Percentiles rank a stretch among this genome's conserved stretches.
phyloP scores from a whole-genome alignment of 2,888 invertebrate genomes.

The Parthenolecanium corni region DNA sequence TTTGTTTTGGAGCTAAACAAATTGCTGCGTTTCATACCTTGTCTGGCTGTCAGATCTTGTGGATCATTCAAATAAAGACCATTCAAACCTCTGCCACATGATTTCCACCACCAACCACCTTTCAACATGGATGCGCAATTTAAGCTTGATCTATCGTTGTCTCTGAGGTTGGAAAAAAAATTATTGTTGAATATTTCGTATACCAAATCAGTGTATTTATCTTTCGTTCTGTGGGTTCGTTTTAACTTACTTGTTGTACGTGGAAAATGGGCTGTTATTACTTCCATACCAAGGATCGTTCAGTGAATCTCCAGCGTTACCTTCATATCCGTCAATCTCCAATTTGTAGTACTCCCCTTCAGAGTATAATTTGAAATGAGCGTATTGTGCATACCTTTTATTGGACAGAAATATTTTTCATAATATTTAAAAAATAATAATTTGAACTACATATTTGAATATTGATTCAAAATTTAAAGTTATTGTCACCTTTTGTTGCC shows the following conservation, averaged over 20 bases:
- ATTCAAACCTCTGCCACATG: constrained; percentile 79
- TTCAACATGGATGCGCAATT: constrained; percentile 89
- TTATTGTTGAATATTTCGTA: no score
- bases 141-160: constrained; percentile 78
- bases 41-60: constrained; percentile 76
- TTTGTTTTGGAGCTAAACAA: background rate
- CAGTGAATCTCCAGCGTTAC: constrained; percentile 79
- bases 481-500: constrained; percentile 71
- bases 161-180: constrained; percentile 48
- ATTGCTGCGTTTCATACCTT: constrained; percentile 47
- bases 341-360: constrained; percentile 84
- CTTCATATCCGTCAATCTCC: constrained; percentile 84
- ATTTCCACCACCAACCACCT: constrained; percentile 94
- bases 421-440: background rate
- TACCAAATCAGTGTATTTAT: no score
- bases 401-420: constrained; percentile 27
- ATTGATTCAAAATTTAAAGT: background rate
- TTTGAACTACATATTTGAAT: background rate
- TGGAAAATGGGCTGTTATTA: constrained; percentile 85
- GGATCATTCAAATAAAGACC: constrained; percentile 81
- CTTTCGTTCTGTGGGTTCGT: no score
- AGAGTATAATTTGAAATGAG: constrained; percentile 83
- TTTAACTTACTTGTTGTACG: constrained; percentile 62
- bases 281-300: constrained; percentile 92
- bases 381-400: constrained; percentile 73